Base-by-base conservation (phyloP, 2,888 invertebrate species). In the Desoria tigrina region DNA sequence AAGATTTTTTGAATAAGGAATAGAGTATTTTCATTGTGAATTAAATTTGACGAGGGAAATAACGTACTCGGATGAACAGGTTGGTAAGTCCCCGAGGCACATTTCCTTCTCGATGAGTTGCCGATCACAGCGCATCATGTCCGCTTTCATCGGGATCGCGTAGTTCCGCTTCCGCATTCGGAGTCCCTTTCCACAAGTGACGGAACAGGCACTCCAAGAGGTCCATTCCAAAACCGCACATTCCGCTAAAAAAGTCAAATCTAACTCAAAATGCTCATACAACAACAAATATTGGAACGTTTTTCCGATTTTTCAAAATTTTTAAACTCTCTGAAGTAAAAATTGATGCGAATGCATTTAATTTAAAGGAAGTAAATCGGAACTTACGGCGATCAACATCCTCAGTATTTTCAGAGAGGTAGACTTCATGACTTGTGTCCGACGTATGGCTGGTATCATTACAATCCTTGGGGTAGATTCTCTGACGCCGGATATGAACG, bases 161-260 rank as follows among this genome's bases (percentile, higher is more conserved):
- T 91, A 94, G 71, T 84, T 80, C 64, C 94, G 84, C 64, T 85
- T 87, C 76, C 93, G 84, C 85, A 90, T 88, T 77, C 91, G 84
- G 72, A 88, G 84, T 27, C 95, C 95, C 82, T 90, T 90, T 65
- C 94, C 95, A 81, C 95, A 96, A 32, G 86, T 85, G 42, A 90
- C 92, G 4, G 92, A 79, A 79, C 94, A 95, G 21, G 85, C 82
- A 28, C 88, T 86, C 92, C 92, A 95, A 11, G 83, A 77, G 4
- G 86, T 83, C 85, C 92, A 95, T 23, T 86, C 86, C 0, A 85
- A 83, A 26, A 90, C 89, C 2, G 83, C 87, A 79, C 95, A 96
- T 79, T 92, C 92, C 77, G 87, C 92, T 92, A 78, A 42, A 79
- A 78, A 68, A 73, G 54, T 49, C 7, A 11, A 9, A 49, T n/a